Evolutionary conservation across 2,113 vertebrate genomes (phyloP), one percentile per base, ranked within the genome.

Genomic region (Nibea coibor): DNA sequence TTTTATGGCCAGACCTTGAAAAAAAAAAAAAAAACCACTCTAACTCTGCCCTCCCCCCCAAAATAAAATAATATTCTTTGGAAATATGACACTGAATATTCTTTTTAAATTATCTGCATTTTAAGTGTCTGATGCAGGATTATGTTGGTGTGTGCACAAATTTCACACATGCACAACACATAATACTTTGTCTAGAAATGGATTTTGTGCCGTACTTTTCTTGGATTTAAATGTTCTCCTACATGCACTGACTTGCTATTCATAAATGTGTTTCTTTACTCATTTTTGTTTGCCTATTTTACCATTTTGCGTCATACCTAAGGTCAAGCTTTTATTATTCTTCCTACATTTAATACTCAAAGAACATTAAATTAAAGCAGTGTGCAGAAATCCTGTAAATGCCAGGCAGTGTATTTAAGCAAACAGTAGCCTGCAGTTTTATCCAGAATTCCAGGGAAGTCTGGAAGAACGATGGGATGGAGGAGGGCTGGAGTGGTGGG

Each of bases 1-100:
- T 96, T 95, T 95, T 94, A 94, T 93, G 89, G 80, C 80, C 82
- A 81, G 72, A 82, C 73, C 66, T 57, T 87, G 68, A 89, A 91
- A 91, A 7, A 35, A 35, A 35, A 35, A 50, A 50, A 69, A 24
- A 68, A 47, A 51, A 31, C 31, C 10, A 75, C 73, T 63, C 59
- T 89, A 91, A 87, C 78, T 84, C 0, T 43, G 20, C n/a, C 43
- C 17, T 4, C 15, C 48, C 48, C 43, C 54, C 63, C 10, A 3
- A 43, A 76, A 68, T 3, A 43, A 76, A 57, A 51, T 39, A 14
- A 62, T 58, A 53, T 78, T 74, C 24, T 66, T 47, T 15, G 8
- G 35, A 53, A 50, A 70, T 85, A 54, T 51, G 87, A 84, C 10
- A 59, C 12, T 79, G 76, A 84, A 86, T 86, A 65, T 81, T 51